Base-by-base conservation (phyloP, 2,888 invertebrate genomes). In the Dione vanillae region DNA sequence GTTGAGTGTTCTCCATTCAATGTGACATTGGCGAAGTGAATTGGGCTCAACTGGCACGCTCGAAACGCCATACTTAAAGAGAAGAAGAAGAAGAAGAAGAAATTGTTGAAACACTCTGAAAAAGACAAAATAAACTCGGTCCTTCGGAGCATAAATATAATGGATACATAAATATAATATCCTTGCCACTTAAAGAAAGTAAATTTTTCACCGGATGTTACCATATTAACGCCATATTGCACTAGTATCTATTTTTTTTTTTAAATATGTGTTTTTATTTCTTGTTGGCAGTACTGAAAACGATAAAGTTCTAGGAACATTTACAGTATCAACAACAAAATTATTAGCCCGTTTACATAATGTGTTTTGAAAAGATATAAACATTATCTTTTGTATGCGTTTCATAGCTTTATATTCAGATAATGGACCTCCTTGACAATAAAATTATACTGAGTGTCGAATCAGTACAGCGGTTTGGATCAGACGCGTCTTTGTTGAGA, bases 361-460 rank as follows among this genome's bases (percentile, higher is more conserved):
- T 74, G 71, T 56, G 43, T 65, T 58, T 58, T 52, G 62, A 59
- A 70, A 70, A 72, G 72, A 49, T 65, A 72, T 72, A 72, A 72
- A 72, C 67, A 64, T 72, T 67, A 72, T 70, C 67, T 64, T 41
- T 35, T 58, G 19, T 62, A 43, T 51, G 43, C 52, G 35, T 27
- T 51, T 9, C 43, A 40, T 20, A 69, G 72, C 70, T 65, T 74
- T 59, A 74, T 74, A 75, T 69, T 74, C 58, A 70, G 72, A 71
- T 75, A 78, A 78, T 76, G 78, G 75, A 49, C 51, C 59, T 66
- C 65, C 47, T 16, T 49, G 49, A 58, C 75, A 74, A 76, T 77
- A 77, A 78, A 69, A 78, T 78, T 78, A 78, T 78, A 62, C 78
- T 64, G 72, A 69, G 67, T 67, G 66, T 71, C 27, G 49, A 51